These are phyloP conservation scores for Datnioides undecimradiatus DNA, from an alignment of 2,113 vertebrate species.

Conservation along the genomic window DNA sequence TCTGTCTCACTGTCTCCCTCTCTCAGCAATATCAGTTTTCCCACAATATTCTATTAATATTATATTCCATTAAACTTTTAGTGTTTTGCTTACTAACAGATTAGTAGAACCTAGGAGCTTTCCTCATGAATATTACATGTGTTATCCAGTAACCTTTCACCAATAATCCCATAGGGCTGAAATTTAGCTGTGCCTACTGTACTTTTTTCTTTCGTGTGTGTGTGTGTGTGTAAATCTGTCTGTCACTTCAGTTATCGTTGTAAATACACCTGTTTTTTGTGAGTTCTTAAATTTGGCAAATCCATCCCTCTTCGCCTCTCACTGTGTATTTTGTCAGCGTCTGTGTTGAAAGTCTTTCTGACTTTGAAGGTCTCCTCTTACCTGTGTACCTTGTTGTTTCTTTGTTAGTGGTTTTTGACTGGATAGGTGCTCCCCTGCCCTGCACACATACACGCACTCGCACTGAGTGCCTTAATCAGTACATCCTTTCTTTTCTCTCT, in stretches of 20 bases:
- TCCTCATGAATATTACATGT: conserved; percentile 54
- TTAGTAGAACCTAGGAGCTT: conserved; percentile 33
- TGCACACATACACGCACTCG: background rate
- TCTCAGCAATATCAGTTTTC: conserved; percentile 48
- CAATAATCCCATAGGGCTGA: conserved; percentile 25
- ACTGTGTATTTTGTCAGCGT: background rate
- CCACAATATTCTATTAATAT: conserved; percentile 51
- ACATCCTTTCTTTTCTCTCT: conserved; percentile 45
- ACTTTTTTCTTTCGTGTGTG: background rate
- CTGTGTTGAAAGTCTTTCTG: conserved; percentile 8
- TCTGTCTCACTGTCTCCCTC: conserved; percentile 21
- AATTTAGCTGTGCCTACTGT: conserved; percentile 6
- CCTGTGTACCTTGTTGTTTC: conserved; percentile 22
- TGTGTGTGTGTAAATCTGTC: background rate
- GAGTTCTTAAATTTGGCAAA: background rate
- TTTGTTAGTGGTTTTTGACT: conserved; percentile 32
- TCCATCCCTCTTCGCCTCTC: background rate
- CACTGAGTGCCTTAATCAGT: conserved; percentile 51
- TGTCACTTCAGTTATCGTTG: background rate
- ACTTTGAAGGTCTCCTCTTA: conserved; percentile 12
- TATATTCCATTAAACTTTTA: conserved; percentile 48
- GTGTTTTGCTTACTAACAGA: conserved; percentile 44
- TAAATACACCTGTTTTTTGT: conserved; percentile 3
- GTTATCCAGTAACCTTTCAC: conserved; percentile 48
- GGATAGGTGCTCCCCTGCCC: conserved; percentile 12